A percentile compares a stretch with the other conserved stretches of the same genome.
These are phyloP conservation scores for Drosophila funebris DNA, from an alignment of 1,140 invertebrate genomes.

Conservation along the genomic window DNA sequence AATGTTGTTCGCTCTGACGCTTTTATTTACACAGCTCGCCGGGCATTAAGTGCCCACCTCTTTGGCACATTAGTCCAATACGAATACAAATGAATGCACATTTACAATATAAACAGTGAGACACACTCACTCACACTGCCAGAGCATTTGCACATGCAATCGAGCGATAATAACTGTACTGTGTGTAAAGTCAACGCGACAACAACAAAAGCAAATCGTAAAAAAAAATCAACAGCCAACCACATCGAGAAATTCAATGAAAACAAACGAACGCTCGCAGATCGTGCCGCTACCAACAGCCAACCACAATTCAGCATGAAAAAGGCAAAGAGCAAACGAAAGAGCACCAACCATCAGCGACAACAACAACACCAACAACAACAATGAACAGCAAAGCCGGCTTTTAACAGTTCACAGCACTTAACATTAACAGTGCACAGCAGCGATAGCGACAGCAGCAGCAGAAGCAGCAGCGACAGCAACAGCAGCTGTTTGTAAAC, in stretches of 20 bases:
- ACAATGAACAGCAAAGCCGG: constrained; percentile 24
- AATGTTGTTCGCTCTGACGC: constrained; percentile 40
- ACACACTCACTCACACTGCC: constrained; percentile 36
- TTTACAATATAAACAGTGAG: constrained; percentile 66
- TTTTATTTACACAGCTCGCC: constrained; percentile 73
- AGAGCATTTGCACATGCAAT: constrained; percentile 24
- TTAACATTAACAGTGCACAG: constrained; percentile 44
- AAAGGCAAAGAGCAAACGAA: constrained; percentile 9
- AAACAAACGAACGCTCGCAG: constrained; percentile 68
- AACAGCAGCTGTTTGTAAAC: constrained; percentile 33
- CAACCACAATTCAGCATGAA: constrained; percentile 67
- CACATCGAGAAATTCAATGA: constrained; percentile 77
- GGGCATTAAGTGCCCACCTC: constrained; percentile 75
- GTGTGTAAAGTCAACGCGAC: constrained; percentile 57
- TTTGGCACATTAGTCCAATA: constrained; percentile 74
- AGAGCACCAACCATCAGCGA: neutral
- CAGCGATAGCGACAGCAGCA: constrained; percentile 3
- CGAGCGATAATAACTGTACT: constrained; percentile 70
- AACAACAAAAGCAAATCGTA: constrained; percentile 37
- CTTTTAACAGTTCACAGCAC: constrained; percentile 43
- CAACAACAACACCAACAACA: constrained; percentile 2
- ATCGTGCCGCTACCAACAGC: constrained; percentile 68
- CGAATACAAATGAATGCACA: constrained; percentile 75
- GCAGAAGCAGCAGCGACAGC: neutral
- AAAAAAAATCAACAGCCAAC: constrained; percentile 68